Evolutionary conservation across 2,888 invertebrate genomes (phyloP).

Genomic region (Pristionchus japonicus): DNA sequence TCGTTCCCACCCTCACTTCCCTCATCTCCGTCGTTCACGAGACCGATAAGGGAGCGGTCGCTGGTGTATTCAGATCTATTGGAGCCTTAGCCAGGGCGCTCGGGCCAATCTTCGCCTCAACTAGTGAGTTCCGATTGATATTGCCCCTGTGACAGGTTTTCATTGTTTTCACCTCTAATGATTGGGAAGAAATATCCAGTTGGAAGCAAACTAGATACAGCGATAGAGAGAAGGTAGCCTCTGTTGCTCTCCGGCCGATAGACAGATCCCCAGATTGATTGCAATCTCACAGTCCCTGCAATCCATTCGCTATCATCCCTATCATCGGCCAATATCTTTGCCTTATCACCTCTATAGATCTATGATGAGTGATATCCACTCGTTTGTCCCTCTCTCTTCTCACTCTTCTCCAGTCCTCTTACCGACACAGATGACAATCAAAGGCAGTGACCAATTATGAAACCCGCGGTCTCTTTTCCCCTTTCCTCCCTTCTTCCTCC

Average conservation of each 20-base stretch:
- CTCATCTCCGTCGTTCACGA: slow-evolving; percentile 87
- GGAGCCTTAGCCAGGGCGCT: slow-evolving; percentile 93
- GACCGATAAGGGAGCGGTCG: slow-evolving; percentile 90
- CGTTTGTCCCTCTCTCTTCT: slow-evolving; percentile 5
- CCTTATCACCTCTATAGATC: not conserved
- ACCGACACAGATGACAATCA: slow-evolving; percentile 37
- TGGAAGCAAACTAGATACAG: not conserved
- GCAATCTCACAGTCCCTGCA: not conserved
- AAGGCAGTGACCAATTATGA: slow-evolving; percentile 35
- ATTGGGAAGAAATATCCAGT: too few species aligned
- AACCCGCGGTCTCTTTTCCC: not conserved
- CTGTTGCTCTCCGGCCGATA: too few species aligned
- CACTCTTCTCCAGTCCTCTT: not conserved
- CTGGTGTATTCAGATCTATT: slow-evolving; percentile 93
- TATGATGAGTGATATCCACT: slow-evolving; percentile 15
- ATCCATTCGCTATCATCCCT: slow-evolving; percentile 31
- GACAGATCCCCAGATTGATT: not conserved
- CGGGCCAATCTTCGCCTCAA: slow-evolving; percentile 90
- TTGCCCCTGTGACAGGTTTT: too few species aligned
- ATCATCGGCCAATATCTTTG: slow-evolving; percentile 18
- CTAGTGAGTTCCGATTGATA: slow-evolving; percentile 82
- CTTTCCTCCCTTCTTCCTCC: not conserved
- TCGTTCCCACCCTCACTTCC: slow-evolving; percentile 94
- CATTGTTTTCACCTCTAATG: too few species aligned
- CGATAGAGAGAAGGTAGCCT: not conserved